Conservation (phyloP, 1,140 invertebrate genomes). For the Drosophila burlai region DNA sequence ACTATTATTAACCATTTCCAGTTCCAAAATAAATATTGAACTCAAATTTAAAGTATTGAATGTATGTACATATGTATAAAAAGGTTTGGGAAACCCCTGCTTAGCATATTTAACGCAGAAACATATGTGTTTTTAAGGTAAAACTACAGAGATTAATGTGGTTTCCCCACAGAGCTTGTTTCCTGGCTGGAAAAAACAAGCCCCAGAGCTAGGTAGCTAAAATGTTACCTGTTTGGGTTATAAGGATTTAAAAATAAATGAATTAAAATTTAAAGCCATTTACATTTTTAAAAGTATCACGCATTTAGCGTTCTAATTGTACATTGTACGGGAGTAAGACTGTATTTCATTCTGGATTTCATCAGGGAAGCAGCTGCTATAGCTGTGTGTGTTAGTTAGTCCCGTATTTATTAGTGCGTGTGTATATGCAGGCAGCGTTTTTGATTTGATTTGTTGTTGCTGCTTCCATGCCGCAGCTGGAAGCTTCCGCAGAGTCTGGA, state of each 20-base stretch:
- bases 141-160: neutral
- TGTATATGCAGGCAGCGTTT: slow-evolving; percentile 21
- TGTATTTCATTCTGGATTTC: slow-evolving; percentile 19
- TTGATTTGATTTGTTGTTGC: slow-evolving; percentile 23
- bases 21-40: no score
- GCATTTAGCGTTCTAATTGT: neutral
- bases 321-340: neutral
- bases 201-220: neutral
- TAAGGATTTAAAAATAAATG: no score
- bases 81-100: neutral
- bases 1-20: neutral
- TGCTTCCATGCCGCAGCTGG: slow-evolving; percentile 30
- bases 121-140: neutral
- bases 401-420: neutral
- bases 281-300: neutral
- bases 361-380: slow-evolving; percentile 1
- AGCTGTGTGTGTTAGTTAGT: slow-evolving; percentile 19
- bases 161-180: neutral
- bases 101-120: slow-evolving; percentile 2
- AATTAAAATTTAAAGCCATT: neutral
- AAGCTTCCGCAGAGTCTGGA: slow-evolving; percentile 36
- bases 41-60: neutral
- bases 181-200: neutral
- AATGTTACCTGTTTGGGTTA: neutral
- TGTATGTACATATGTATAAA: neutral